Evolutionary conservation across 2,797 vertebrate species (phyloP).

Genomic region (Tiaroga cobitis): DNA sequence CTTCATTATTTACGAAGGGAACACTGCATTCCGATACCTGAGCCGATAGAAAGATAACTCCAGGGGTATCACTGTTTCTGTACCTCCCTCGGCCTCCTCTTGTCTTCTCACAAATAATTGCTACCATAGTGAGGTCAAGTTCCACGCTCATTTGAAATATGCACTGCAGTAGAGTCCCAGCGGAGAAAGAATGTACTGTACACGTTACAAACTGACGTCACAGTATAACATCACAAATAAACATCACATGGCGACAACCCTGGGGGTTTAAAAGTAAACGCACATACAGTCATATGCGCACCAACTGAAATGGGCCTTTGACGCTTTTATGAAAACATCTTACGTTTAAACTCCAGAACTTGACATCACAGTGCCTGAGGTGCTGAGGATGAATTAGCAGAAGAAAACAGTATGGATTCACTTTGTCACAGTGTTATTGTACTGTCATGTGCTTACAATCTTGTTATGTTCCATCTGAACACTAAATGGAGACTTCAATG

Average conservation of each 20-base stretch:
- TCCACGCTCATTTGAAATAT: background rate
- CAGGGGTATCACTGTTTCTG: constrained; percentile 15
- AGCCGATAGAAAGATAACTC: constrained; percentile 19
- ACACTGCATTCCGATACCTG: constrained; percentile 10
- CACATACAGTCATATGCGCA: background rate
- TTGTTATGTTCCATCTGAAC: background rate
- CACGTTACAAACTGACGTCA: constrained; percentile 37
- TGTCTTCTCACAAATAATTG: constrained; percentile 20
- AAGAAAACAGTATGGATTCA: background rate
- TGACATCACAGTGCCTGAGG: constrained; percentile 21
- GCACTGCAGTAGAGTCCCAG: constrained; percentile 13
- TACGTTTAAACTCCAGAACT: constrained; percentile 8
- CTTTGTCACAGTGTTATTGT: background rate
- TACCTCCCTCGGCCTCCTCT: background rate
- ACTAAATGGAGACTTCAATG: background rate
- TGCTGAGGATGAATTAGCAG: constrained; percentile 41
- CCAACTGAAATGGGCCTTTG: constrained; percentile 30
- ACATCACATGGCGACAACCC: background rate
- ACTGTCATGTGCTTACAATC: background rate
- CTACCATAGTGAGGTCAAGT: background rate
- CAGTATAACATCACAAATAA: constrained; percentile 21
- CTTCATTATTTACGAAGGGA: constrained; percentile 54
- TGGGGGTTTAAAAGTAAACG: constrained; percentile 11
- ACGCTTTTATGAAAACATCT: constrained; percentile 23
- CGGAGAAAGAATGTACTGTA: constrained; percentile 5